Evolutionary conservation across 2,888 invertebrate species (phyloP), one percentile per base, ranked within the genome.

Genomic region (Eubasilissa splendida): DNA sequence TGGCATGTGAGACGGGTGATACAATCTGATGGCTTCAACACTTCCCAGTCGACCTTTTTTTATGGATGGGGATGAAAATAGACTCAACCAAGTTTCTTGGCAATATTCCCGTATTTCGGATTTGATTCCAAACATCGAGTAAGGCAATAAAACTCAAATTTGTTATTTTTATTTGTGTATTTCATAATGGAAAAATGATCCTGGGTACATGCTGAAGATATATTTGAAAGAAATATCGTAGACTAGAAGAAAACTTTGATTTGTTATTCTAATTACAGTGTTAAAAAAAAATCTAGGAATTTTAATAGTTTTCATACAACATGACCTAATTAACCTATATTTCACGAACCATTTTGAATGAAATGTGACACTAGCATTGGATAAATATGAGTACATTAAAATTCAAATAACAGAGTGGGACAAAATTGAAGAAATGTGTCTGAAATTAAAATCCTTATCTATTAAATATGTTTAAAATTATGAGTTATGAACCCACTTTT

Each of bases 291-390:
- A n/a, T 1, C 8, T 68, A 42, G 9, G 9, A 68, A 12, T 68
- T 52, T 33, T 42, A 60, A 22, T 60, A 10, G 22, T 59, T 59
- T 31, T 31, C 60, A 60, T 11, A 60, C 31, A 22, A 60, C 22
- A 60, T 63, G 22, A 31, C 22, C 60, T 60, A 9, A 22, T 22
- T 63, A 63, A 22, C 22, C 22, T 31, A 31, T 31, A 31, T 12
- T 66, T 66, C 66, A 66, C 66, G 50, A 66, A 66, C 66, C 66
- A 66, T 66, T 22, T 50, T 66, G 66, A 66, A 66, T 50, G 66
- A 50, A 66, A 66, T 66, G n/a, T 42, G 50, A 66, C 66, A 8
- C 14, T 66, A 42, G 3, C 7, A 42, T 22, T 22, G 22, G 22
- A 22, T 22, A 22, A 22, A 22, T 22, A 22, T 22, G 22, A 22